Evolutionary conservation across 35 echinoderm and acorn worm genomes (phyloP), one percentile per base, ranked within the genome.

Genomic region (Strongylocentrotus purpuratus): DNA sequence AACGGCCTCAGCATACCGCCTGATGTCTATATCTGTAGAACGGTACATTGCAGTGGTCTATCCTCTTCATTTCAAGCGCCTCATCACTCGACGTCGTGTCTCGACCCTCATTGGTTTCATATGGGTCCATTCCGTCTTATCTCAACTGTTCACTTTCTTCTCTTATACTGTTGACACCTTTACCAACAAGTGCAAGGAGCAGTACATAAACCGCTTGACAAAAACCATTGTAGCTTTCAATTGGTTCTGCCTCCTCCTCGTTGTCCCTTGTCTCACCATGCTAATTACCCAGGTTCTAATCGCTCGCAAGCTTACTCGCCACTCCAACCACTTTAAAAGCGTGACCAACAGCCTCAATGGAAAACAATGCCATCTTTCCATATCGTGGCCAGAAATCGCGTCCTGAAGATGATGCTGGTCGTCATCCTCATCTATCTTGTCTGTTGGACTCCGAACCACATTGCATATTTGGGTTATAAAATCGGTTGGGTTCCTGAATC

Each of bases 401-500:
- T 60, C 32, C 95, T 95, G 52, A 95, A 50, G 52, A 95, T 95
- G 95, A 55, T 95, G 33, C 33, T 95, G 17, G 50, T 95, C 15
- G 95, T 95, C 31, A 91, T 95, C 7, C 31, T 91, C n/a, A 91
- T 87, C 12, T 95, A 88, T 31, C 31, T 95, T 31, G 58, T 95
- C 45, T 90, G 95, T 14, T 95, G 95, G 95, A 95, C 25, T 91
- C 86, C 87, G 18, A 88, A 95, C 52, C 95, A 95, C 50, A 33
- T 95, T 52, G 95, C 87, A 33, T 95, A 88, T 46, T 87, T 95
- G 31, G 86, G 86, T 33, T 88, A 88, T 31, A 95, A 95, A 14
- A n/a, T 88, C 87, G 87, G 87, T n/a, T 58, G 45, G 52, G 47
- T 95, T 32, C 31, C 85, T 28, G 28, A 11, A 12, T 28, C 85